Evolutionary conservation across 2,113 vertebrate species (phyloP).

Genomic region (Gallinago undulata): DNA sequence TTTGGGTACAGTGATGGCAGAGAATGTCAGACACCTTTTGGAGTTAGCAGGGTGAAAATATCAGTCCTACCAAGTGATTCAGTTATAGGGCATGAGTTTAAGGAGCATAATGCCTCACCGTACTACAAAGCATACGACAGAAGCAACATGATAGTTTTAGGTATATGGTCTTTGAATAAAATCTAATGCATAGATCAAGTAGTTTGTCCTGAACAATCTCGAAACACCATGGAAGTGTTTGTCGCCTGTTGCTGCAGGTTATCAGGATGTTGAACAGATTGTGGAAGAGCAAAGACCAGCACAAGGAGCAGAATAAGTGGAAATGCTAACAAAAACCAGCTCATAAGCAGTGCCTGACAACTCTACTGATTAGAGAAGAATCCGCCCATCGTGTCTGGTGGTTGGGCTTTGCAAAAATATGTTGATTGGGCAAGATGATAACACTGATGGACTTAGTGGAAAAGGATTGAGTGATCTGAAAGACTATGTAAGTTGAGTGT

Average conservation of each 20-base stretch:
- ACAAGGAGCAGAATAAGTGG: no score
- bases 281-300: no score
- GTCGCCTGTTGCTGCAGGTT: not conserved
- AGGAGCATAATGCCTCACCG: not conserved
- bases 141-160: not conserved
- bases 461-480: no score
- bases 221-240: fast-evolving
- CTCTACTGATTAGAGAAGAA: no score
- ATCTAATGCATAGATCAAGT: not conserved
- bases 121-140: not conserved
- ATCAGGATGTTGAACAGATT: no score
- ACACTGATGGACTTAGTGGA: no score
- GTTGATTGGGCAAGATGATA: no score
- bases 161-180: not conserved
- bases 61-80: not conserved
- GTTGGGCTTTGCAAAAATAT: no score
- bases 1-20: not conserved
- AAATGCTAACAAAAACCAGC: no score
- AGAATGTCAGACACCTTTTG: not conserved
- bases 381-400: no score
- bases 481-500: no score
- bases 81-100: not conserved
- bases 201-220: not conserved
- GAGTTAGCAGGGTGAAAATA: not conserved
- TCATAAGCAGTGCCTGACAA: no score